Conservation (phyloP, 2,797 vertebrate species). For the Tiaroga cobitis region DNA sequence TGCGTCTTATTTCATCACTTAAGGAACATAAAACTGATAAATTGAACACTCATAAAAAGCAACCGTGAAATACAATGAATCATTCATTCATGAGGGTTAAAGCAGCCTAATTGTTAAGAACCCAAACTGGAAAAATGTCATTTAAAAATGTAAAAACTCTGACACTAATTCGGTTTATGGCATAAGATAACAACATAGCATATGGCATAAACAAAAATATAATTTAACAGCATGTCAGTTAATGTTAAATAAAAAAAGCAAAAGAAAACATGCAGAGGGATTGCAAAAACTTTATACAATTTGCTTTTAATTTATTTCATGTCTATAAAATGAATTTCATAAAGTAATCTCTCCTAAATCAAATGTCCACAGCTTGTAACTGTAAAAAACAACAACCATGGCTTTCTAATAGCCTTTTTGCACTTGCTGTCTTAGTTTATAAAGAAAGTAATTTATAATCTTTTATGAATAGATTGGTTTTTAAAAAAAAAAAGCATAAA, state of each 20-base stretch:
- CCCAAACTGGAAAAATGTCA: not conserved
- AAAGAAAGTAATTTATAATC: not conserved
- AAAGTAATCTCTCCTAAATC: not conserved
- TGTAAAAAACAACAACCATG: not conserved
- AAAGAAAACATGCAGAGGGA: not conserved
- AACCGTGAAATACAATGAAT: not conserved
- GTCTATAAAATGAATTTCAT: not conserved
- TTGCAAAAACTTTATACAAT: not conserved
- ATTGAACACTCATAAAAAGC: slow-evolving; percentile 27
- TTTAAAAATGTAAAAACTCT: not conserved
- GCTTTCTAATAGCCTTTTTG: not conserved
- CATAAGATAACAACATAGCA: slow-evolving; percentile 46
- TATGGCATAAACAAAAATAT: not conserved
- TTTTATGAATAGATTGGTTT: not conserved
- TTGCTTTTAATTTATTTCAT: not conserved
- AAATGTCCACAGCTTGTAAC: not conserved
- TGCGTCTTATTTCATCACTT: slow-evolving; percentile 12
- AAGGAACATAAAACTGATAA: slow-evolving; percentile 16
- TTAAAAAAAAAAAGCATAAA: not conserved
- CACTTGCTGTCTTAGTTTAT: not conserved
- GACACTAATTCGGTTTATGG: slow-evolving; percentile 49
- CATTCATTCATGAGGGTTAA: not conserved
- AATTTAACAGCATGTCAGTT: not conserved
- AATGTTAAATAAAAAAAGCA: not conserved
- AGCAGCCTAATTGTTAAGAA: not conserved